These are phyloP conservation scores for Homalodisca vitripennis DNA, from an alignment of 1,140 invertebrate genomes.

Conservation along the genomic window DNA sequence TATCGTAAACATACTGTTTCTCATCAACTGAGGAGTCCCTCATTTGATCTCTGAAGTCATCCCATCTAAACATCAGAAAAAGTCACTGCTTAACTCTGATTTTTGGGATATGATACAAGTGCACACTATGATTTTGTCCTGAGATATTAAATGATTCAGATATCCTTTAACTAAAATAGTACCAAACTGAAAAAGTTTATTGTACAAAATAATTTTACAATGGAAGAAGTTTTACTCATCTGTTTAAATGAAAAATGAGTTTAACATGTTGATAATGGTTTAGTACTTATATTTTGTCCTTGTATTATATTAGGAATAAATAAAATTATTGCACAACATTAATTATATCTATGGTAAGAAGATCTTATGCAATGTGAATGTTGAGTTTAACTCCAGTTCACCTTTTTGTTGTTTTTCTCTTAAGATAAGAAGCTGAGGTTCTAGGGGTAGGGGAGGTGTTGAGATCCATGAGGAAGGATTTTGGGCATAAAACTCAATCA, in stretches of 20 bases:
- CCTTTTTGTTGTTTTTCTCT: not conserved
- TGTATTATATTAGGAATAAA: not conserved
- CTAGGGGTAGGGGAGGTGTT: too few relatives aligned
- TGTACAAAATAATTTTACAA: not conserved
- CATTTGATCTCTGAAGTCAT: constrained; percentile 30
- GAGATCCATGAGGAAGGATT: too few relatives aligned
- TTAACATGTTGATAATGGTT: not conserved
- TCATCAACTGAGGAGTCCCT: constrained; percentile 12
- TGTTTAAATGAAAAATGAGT: not conserved
- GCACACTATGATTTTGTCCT: not conserved
- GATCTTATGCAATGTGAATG: too few relatives aligned
- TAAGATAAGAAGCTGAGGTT: too few relatives aligned
- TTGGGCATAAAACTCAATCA: too few relatives aligned
- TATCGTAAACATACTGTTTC: constrained; percentile 38
- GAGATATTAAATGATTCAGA: not conserved
- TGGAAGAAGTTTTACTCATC: not conserved
- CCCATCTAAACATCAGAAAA: constrained; percentile 27
- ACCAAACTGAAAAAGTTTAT: not conserved
- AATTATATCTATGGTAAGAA: not conserved
- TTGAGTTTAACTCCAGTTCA: too few relatives aligned
- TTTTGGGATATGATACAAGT: not conserved
- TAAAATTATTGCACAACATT: not conserved
- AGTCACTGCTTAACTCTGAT: not conserved
- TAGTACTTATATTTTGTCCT: not conserved
- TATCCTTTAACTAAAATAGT: not conserved